A percentile compares a stretch with the other conserved stretches of the same genome.
Evolutionary conservation across 2,113 vertebrate genomes (phyloP).

Genomic region (Campylomormyrus numenius): DNA sequence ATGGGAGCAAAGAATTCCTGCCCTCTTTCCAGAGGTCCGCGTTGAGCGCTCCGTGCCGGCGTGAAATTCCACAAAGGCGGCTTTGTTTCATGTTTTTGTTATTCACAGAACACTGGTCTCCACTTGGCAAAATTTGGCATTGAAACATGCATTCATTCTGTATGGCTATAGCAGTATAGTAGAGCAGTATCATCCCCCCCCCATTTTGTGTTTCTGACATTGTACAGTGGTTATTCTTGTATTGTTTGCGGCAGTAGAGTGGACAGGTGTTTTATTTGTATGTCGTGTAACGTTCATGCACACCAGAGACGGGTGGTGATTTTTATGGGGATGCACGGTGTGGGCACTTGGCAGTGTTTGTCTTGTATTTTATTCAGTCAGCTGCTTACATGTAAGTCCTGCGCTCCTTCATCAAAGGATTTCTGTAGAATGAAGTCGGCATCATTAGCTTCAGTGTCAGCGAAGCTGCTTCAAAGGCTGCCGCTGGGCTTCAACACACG

Average conservation of each 20-base stretch:
- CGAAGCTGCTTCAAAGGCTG: background rate
- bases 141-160: background rate
- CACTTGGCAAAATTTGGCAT: background rate
- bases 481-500: background rate
- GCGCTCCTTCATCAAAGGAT: background rate
- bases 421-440: background rate
- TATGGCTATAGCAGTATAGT: background rate
- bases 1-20: background rate
- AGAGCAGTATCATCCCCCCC: background rate
- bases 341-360: background rate
- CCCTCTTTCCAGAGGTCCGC: background rate
- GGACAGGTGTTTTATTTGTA: background rate
- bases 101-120: background rate
- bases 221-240: background rate
- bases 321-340: background rate
- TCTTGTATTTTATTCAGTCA: background rate
- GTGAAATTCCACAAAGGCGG: background rate
- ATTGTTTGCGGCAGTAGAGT: background rate
- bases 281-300: too few species aligned
- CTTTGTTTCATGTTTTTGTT: constrained; percentile 6
- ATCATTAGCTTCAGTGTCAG: background rate
- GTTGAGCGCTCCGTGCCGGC: background rate
- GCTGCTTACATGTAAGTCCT: background rate
- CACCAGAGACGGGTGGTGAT: too few species aligned
- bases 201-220: background rate